Base-by-base conservation (phyloP, 1,140 invertebrate genomes). In the Apis florea region DNA sequence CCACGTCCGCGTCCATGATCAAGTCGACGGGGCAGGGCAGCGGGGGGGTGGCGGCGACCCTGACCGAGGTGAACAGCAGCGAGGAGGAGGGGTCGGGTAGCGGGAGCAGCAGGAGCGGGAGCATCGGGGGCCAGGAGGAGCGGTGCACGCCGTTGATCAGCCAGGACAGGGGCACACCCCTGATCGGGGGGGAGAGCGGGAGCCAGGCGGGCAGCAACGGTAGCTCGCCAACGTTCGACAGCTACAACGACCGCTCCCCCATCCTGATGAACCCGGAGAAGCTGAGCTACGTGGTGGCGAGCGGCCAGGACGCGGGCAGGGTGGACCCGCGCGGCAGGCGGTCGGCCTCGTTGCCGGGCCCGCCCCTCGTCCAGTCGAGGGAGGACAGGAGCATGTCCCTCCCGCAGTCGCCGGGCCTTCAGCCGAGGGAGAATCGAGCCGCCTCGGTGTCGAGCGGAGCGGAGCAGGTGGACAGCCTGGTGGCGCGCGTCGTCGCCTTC, bases 361-460 rank as follows among this genome's bases (percentile, higher is more conserved):
- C 93, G 0, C 91, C 90, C 3, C 49, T 85, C 0, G 47, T 74
- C 13, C 79, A 83, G 17, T 19, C 58, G 0, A 83, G 84, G 17
- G 93, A 94, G 49, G 93, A 94, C 66, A 93, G 92, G 8, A 94
- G 92, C 21, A 90, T 90, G 79, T 94, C 94, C 0, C 75, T 94
- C 58, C 92, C 93, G 0, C 92, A 94, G 54, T 91, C 92, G 0
- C 90, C 92, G 1, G 91, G 89, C 6, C 59, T 91, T 19, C 90
- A 90, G 9, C 89, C 90, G n/a, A 86, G 89, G 6, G 90, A 91
- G 15, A 86, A 70, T 69, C 89, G 89, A 0, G 84, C 87, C 0
- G 72, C 85, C 19, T 90, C 89, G 5, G 86, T 88, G 2, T 84
- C 87, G 0, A 85, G 74, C 31, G 88, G 83, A 85, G 31, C 2